Conservation (phyloP, 2,888 invertebrate genomes). For the Keiferia lycopersicella region DNA sequence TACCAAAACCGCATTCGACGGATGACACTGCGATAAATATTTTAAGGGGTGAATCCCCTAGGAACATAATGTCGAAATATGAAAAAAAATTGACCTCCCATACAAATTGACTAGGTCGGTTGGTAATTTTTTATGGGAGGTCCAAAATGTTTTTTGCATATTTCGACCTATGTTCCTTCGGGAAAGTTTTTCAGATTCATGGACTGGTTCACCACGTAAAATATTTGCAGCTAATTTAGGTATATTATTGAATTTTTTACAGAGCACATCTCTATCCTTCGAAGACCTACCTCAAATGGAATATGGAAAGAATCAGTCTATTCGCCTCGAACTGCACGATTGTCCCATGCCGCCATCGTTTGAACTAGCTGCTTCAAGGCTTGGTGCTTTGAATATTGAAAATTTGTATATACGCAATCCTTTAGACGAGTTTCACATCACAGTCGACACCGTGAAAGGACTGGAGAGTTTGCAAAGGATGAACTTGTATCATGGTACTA, state of each 20-base stretch:
- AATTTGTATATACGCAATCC: background rate
- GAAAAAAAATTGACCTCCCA: too few species aligned
- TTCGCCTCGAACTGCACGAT: background rate
- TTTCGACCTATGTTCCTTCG: too few species aligned
- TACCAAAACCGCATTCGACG: too few species aligned
- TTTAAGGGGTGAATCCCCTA: too few species aligned
- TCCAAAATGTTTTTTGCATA: too few species aligned
- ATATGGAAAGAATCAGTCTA: background rate
- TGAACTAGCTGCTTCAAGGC: background rate
- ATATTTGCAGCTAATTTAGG: too few species aligned
- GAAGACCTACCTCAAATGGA: constrained; percentile 5
- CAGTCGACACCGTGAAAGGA: background rate
- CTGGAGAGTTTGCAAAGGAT: background rate
- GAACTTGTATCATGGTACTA: background rate
- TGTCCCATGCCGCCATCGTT: background rate
- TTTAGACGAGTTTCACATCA: background rate
- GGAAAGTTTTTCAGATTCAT: too few species aligned
- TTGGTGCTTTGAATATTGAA: background rate
- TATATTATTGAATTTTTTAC: background rate
- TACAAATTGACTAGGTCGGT: too few species aligned
- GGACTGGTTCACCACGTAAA: too few species aligned
- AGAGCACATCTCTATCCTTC: background rate
- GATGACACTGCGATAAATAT: too few species aligned
- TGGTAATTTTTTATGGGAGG: too few species aligned
- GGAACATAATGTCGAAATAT: too few species aligned